Evolutionary conservation across 1,140 invertebrate genomes (phyloP).

Genomic region (Asbolus verrucosus): DNA sequence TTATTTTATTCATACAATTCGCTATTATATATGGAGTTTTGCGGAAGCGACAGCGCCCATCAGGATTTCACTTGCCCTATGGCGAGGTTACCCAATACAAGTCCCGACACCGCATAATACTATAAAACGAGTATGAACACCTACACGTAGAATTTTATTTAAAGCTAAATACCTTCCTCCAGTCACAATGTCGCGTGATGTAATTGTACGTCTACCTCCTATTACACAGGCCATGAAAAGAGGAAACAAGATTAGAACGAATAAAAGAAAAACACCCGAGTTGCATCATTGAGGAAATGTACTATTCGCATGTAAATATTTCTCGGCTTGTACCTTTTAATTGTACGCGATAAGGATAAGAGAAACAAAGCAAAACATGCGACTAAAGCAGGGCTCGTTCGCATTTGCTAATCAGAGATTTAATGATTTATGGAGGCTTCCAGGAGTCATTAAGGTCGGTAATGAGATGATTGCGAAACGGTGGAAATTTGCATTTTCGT

Average conservation of each 20-base stretch:
- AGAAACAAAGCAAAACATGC: constrained; percentile 1
- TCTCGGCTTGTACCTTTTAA: background rate
- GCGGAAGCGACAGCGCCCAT: constrained; percentile 20
- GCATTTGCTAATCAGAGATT: too few species aligned
- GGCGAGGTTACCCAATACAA: constrained; percentile 14
- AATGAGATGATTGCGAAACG: too few species aligned
- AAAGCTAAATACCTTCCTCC: constrained; percentile 4
- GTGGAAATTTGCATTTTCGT: too few species aligned
- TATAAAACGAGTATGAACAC: constrained; percentile 27
- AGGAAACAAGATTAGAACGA: constrained; percentile 38
- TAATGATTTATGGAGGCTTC: too few species aligned
- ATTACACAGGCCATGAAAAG: background rate
- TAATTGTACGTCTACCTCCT: constrained; percentile 27
- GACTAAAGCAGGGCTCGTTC: constrained; percentile 9
- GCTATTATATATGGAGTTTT: too few species aligned
- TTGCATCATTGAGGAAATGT: constrained; percentile 33
- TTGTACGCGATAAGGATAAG: constrained; percentile 18
- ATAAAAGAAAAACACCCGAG: constrained; percentile 20
- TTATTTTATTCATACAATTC: too few species aligned
- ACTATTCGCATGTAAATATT: constrained; percentile 10
- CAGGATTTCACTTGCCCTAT: constrained; percentile 31
- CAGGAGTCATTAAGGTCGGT: background rate
- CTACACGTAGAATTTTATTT: constrained; percentile 3
- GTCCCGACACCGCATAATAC: background rate
- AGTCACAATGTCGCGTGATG: constrained; percentile 34